These are phyloP conservation scores for Campopleginae sp. DNA, from an alignment of 2,888 invertebrate species.

Conservation along the genomic window DNA sequence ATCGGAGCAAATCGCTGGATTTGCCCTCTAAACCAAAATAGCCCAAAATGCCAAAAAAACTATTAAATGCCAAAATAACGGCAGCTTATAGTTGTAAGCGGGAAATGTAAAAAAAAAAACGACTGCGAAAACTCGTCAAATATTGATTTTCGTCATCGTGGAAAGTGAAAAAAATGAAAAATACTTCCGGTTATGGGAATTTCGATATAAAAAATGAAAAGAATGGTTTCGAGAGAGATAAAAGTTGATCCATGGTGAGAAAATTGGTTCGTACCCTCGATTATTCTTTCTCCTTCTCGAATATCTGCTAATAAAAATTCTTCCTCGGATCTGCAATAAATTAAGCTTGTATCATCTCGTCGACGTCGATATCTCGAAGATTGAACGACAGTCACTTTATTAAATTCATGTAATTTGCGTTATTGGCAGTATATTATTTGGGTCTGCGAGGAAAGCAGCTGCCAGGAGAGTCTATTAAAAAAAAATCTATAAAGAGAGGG, in stretches of 20 bases:
- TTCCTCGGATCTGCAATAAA: neutral
- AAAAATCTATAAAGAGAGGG: neutral
- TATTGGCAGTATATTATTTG: neutral
- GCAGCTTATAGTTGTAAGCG: no score
- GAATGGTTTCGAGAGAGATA: neutral
- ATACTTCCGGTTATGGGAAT: neutral
- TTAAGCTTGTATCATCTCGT: neutral
- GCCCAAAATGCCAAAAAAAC: no score
- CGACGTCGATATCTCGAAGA: neutral
- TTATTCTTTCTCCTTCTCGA: neutral
- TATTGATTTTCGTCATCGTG: neutral
- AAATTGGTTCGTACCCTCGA: neutral
- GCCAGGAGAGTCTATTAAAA: slow-evolving; percentile 5
- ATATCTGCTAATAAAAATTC: neutral
- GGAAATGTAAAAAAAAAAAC: no score
- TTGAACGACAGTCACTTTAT: neutral
- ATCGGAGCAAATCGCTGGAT: no score
- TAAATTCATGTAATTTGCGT: slow-evolving; percentile 10
- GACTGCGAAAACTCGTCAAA: neutral
- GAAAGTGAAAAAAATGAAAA: neutral
- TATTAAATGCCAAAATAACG: no score
- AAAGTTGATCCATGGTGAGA: neutral
- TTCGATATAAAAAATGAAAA: neutral
- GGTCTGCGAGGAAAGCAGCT: neutral
- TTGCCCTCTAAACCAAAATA: no score